Percentiles rank a stretch among this genome's conserved stretches.
phyloP scores from a whole-genome alignment of 2,113 vertebrate genomes.

The Herpailurus yagouaroundi region DNA sequence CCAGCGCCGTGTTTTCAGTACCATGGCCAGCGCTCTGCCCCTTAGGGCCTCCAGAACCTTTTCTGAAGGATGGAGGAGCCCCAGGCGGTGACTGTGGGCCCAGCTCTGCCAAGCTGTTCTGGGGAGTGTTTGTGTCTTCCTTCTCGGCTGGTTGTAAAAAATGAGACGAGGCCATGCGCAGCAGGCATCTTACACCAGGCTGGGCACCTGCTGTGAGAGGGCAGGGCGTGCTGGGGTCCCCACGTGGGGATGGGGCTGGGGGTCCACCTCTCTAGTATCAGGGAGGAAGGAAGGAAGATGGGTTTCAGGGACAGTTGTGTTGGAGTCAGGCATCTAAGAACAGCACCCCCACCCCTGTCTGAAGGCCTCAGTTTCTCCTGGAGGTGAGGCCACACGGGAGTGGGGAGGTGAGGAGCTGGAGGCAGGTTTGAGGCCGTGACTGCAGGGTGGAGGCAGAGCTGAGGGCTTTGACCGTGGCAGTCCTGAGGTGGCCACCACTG shows the following conservation, averaged over 20 bases:
- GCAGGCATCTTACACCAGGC: not conserved
- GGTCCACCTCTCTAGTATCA: not conserved
- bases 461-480: rapidly evolving
- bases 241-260: not conserved
- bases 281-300: not conserved
- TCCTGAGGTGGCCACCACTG: rapidly evolving
- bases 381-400: not conserved
- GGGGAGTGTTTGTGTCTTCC: not conserved
- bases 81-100: not conserved
- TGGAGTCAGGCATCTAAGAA: too few species aligned
- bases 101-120: not conserved
- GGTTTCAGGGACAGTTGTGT: not conserved
- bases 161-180: rapidly evolving
- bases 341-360: not conserved
- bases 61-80: not conserved
- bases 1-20: not conserved
- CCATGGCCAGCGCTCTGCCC: rapidly evolving
- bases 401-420: not conserved
- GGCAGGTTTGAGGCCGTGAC: not conserved
- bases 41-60: rapidly evolving
- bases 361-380: not conserved
- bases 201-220: not conserved
- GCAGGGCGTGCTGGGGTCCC: not conserved
- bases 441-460: not conserved
- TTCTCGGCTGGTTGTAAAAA: too few species aligned